Conservation (phyloP, 2,113 vertebrate genomes). For the Sinocyclocheilus anshuiensis region DNA sequence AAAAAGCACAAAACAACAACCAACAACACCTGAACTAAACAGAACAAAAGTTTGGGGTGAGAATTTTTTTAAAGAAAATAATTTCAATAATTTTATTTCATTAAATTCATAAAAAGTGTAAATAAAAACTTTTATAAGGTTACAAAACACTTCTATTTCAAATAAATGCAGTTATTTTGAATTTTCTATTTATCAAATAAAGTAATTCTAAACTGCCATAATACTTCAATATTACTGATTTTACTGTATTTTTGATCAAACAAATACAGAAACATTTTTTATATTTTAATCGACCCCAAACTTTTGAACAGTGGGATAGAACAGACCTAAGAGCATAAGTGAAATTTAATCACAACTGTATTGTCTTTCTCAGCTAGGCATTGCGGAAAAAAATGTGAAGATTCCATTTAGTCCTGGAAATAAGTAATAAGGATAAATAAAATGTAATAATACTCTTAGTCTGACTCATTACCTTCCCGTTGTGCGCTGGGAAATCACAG, state of each 20-base stretch:
- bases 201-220: neutral
- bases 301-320: neutral
- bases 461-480: conserved; percentile 71
- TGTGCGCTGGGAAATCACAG: conserved; percentile 79
- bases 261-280: neutral
- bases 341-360: neutral
- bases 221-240: neutral
- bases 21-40: neutral
- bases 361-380: neutral
- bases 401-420: neutral
- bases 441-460: conserved; percentile 9
- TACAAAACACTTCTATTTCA: too few species aligned
- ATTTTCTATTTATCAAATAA: neutral
- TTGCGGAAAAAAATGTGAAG: neutral
- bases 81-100: too few species aligned
- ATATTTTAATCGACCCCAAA: neutral
- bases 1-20: neutral
- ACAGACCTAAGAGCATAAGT: neutral
- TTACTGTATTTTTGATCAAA: neutral
- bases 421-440: neutral
- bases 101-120: too few species aligned
- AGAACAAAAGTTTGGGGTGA: too few species aligned
- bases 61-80: too few species aligned
- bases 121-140: too few species aligned
- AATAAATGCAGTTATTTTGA: too few species aligned